These are phyloP conservation scores for Vespertilio murinus DNA, from an alignment of 2,797 vertebrate species.

Conservation along the genomic window DNA sequence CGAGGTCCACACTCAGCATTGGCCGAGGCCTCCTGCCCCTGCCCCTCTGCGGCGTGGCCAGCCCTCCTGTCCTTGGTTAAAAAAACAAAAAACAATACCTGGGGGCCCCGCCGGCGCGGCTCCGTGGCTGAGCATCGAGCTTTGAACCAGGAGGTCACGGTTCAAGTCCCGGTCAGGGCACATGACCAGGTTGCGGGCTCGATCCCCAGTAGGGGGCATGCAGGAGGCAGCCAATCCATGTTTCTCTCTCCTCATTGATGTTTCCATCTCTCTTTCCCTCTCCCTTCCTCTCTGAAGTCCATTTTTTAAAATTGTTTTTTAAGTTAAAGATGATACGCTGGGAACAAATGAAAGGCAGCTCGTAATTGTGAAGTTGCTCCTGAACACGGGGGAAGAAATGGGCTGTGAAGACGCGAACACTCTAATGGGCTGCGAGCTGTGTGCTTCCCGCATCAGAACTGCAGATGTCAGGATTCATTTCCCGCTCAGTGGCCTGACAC, in stretches of 20 bases:
- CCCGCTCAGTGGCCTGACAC: constrained; percentile 6
- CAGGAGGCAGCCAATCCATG: no score
- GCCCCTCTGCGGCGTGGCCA: background rate
- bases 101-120: no score
- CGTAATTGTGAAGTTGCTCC: constrained; percentile 1
- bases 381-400: constrained; percentile 25
- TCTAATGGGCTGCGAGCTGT: constrained; percentile 51
- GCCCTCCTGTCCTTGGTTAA: background rate
- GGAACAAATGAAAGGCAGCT: background rate
- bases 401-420: constrained; percentile 45
- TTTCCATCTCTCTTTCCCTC: no score
- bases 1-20: background rate
- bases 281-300: no score
- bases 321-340: background rate
- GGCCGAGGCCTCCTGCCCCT: background rate
- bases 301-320: no score
- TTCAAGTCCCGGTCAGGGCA: no score
- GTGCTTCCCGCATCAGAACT: background rate
- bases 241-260: no score
- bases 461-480: constrained; percentile 48
- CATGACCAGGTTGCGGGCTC: no score
- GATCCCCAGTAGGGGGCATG: no score
- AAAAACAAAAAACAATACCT: no score
- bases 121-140: no score
- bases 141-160: no score